Conservation (phyloP, 2,113 vertebrate species). For the Brachypodius melanocephalos region DNA sequence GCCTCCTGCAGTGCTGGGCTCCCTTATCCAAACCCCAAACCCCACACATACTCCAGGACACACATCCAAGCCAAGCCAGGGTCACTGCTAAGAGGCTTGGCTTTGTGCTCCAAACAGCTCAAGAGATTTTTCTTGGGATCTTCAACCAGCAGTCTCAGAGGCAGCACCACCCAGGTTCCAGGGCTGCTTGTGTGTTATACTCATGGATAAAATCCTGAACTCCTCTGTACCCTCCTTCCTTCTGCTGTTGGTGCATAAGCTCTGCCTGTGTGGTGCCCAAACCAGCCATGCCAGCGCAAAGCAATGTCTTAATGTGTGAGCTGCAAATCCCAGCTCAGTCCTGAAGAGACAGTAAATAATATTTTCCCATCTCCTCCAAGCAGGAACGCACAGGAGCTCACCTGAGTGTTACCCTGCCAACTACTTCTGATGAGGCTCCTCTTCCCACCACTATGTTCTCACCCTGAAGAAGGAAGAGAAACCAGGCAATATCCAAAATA, state of each 20-base stretch:
- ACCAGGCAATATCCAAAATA: background rate
- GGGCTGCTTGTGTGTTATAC: fast-evolving
- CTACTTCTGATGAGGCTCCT: background rate
- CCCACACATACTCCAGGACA: fast-evolving
- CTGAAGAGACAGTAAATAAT: background rate
- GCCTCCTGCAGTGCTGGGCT: background rate
- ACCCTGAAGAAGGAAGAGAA: background rate
- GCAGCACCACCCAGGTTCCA: background rate
- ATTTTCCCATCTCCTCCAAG: background rate
- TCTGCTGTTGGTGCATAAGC: fast-evolving
- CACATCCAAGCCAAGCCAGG: fast-evolving
- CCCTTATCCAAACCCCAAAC: background rate
- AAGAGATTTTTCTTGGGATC: background rate
- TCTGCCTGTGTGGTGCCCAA: background rate
- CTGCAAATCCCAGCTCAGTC: background rate
- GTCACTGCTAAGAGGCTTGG: background rate
- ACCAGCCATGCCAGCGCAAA: background rate
- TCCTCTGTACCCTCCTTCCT: background rate
- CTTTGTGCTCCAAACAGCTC: background rate
- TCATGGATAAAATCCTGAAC: fast-evolving
- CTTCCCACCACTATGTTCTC: background rate
- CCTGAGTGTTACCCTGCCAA: background rate
- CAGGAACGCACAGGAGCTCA: background rate
- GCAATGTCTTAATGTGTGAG: background rate
- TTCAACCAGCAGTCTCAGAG: background rate